Percentiles rank a stretch among this genome's conserved stretches.
phyloP scores from a whole-genome alignment of 2,113 vertebrate species.

The Siniperca knerii region DNA sequence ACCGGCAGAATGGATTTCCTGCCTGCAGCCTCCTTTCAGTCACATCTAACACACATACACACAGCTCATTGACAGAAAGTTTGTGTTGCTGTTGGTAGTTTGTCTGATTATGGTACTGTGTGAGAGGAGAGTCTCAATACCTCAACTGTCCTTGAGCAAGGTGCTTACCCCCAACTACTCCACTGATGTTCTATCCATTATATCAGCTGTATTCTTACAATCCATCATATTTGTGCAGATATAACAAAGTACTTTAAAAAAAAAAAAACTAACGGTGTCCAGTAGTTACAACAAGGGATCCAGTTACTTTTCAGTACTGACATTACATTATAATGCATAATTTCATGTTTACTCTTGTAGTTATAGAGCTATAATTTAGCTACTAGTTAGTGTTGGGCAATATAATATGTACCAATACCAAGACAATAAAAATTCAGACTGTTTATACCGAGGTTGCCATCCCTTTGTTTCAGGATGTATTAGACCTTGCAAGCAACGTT shows the following conservation, averaged over 20 bases:
- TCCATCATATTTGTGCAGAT: background rate
- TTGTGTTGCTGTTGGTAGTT: background rate
- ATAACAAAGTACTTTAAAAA: background rate
- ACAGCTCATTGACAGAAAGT: conserved; percentile 27
- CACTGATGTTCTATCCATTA: background rate
- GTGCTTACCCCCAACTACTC: background rate
- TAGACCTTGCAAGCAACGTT: background rate
- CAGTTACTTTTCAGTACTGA: background rate
- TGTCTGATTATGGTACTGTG: background rate
- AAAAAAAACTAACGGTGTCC: background rate
- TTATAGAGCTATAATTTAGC: background rate
- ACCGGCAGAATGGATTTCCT: conserved; percentile 80
- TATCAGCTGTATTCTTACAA: background rate
- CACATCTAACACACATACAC: conserved; percentile 35
- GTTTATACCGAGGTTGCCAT: too few relatives aligned
- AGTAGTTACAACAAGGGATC: too few relatives aligned
- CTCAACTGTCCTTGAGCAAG: background rate
- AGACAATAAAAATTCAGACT: too few relatives aligned
- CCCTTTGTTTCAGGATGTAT: background rate
- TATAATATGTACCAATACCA: background rate
- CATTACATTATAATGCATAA: background rate
- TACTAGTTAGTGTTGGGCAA: background rate
- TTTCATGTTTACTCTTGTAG: background rate
- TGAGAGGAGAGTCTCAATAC: background rate
- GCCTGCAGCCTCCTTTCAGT: conserved; percentile 71